Evolutionary conservation across 2,888 invertebrate species (phyloP).

Genomic region (Odontocolon sp.): DNA sequence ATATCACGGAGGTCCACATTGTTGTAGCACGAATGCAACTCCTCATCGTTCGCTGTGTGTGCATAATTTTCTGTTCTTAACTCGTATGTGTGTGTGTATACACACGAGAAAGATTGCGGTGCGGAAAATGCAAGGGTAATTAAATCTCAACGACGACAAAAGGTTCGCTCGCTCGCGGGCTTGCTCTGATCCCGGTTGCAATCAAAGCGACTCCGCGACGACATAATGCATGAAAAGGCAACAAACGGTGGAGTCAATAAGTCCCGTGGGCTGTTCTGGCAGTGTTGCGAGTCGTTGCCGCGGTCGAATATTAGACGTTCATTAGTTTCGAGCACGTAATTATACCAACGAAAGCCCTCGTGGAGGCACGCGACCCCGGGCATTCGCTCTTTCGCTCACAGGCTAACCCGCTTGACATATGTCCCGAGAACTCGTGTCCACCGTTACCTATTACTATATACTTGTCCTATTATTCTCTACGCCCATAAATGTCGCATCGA

Average conservation of each 20-base stretch:
- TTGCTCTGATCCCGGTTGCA: slow-evolving; percentile 37
- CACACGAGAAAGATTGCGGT: slow-evolving; percentile 59
- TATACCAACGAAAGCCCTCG: slow-evolving; percentile 74
- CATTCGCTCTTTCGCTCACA: slow-evolving; percentile 17
- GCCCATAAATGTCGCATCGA: slow-evolving; percentile 62
- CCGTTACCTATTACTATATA: slow-evolving; percentile 28
- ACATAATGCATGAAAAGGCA: slow-evolving; percentile 69
- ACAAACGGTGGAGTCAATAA: slow-evolving; percentile 78
- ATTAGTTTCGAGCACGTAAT: slow-evolving; percentile 77
- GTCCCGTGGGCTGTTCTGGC: slow-evolving; percentile 61
- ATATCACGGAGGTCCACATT: too few species aligned
- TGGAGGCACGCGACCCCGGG: slow-evolving; percentile 77
- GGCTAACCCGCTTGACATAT: slow-evolving; percentile 67
- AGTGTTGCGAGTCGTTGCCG: slow-evolving; percentile 5
- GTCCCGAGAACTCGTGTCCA: slow-evolving; percentile 63
- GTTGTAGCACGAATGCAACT: background rate
- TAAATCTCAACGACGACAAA: slow-evolving; percentile 63
- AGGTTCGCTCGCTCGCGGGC: slow-evolving; percentile 65
- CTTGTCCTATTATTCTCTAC: slow-evolving; percentile 24
- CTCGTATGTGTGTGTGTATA: background rate
- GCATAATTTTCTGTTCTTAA: background rate
- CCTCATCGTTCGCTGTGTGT: background rate
- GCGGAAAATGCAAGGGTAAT: slow-evolving; percentile 58
- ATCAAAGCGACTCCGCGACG: slow-evolving; percentile 52
- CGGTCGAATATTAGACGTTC: slow-evolving; percentile 77